phyloP scores from a whole-genome alignment of 2,888 invertebrate genomes.

The Stratiomys singularior region DNA sequence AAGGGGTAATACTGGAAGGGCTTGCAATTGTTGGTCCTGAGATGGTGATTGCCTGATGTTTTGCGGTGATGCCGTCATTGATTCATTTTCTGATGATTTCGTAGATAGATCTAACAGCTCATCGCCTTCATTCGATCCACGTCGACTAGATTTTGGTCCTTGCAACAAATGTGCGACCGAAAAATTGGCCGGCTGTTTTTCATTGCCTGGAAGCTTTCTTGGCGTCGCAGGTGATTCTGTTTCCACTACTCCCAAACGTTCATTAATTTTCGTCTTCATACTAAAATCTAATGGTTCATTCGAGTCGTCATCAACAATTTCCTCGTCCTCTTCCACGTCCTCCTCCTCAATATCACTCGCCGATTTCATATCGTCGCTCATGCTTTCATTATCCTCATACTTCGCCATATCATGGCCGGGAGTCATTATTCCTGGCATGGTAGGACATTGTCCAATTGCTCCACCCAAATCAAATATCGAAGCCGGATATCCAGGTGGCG shows the following conservation, averaged over 20 bases:
- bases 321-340: constrained; percentile 54
- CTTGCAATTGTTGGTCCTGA: not conserved
- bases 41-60: not conserved
- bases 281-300: constrained; percentile 63
- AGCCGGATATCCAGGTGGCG: constrained; percentile 54
- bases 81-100: constrained; percentile 28
- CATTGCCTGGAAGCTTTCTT: constrained; percentile 59
- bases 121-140: not conserved
- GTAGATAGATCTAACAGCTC: constrained; percentile 35
- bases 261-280: constrained; percentile 58
- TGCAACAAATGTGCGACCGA: constrained; percentile 24
- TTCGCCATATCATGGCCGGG: constrained; percentile 7
- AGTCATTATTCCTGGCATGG: not conserved
- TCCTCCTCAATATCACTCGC: constrained; percentile 54
- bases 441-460: not conserved
- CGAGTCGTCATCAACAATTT: constrained; percentile 55
- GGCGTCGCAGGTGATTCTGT: constrained; percentile 51
- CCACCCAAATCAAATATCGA: constrained; percentile 60
- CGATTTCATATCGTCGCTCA: constrained; percentile 49
- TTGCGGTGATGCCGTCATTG: not conserved
- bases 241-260: constrained; percentile 43
- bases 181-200: constrained; percentile 58
- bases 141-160: not conserved
- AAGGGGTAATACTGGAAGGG: not conserved
- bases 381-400: constrained; percentile 48